phyloP scores from a whole-genome alignment of 2,113 vertebrate species.

The Amphiprion percula region DNA sequence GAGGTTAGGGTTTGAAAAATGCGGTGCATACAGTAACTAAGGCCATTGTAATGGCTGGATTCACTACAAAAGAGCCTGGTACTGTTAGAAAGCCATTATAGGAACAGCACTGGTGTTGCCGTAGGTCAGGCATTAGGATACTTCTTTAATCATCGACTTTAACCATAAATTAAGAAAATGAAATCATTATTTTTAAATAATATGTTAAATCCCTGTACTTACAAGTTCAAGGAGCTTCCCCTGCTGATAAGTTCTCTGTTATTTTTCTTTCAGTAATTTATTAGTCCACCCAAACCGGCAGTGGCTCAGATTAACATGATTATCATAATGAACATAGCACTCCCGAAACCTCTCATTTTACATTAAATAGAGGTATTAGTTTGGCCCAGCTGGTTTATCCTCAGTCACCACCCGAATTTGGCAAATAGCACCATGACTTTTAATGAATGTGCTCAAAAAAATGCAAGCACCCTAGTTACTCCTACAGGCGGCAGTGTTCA shows the following conservation, averaged over 20 bases:
- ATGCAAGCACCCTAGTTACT: neutral
- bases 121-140: neutral
- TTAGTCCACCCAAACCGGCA: constrained; percentile 61
- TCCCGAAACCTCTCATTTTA: constrained; percentile 67
- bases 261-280: constrained; percentile 60
- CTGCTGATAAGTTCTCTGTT: constrained; percentile 44
- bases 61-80: neutral
- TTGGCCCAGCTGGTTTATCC: constrained; percentile 49
- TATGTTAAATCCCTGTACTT: constrained; percentile 28
- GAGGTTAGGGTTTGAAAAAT: constrained; percentile 2
- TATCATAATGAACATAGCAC: constrained; percentile 73
- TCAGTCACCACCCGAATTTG: constrained; percentile 57
- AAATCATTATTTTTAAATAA: constrained; percentile 32
- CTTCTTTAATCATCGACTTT: constrained; percentile 40
- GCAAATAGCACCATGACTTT: constrained; percentile 60
- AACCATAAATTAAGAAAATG: constrained; percentile 48
- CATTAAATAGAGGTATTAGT: constrained; percentile 76
- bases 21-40: constrained; percentile 17
- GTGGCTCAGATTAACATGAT: constrained; percentile 70
- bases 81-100: constrained; percentile 4
- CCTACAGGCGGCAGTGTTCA: neutral
- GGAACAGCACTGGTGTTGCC: neutral
- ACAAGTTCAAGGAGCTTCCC: constrained; percentile 31
- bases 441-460: constrained; percentile 29
- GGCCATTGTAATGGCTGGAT: constrained; percentile 22